Conservation (phyloP, 2,113 vertebrate species). For the Isichthys henryi region DNA sequence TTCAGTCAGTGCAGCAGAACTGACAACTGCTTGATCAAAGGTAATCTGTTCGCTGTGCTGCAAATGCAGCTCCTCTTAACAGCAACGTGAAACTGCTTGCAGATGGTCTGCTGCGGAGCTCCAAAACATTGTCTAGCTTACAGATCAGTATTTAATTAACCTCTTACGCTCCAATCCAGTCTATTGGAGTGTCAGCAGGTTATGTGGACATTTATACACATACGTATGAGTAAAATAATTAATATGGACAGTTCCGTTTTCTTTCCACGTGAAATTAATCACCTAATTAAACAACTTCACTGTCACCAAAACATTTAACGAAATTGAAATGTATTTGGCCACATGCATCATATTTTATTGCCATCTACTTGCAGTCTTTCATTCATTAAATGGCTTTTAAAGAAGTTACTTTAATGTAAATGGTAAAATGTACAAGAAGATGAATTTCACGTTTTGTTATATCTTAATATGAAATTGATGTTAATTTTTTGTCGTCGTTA, state of each 20-base stretch:
- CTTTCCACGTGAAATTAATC: not conserved
- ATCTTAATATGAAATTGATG: not conserved
- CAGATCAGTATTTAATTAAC: conserved; percentile 5
- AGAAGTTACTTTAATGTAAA: not conserved
- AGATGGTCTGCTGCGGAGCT: not conserved
- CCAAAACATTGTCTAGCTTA: not conserved
- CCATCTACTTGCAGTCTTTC: not conserved
- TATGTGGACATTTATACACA: not conserved
- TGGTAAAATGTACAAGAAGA: not conserved
- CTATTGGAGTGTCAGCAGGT: not conserved
- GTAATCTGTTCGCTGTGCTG: not conserved
- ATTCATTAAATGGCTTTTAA: not conserved
- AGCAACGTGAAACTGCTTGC: not conserved
- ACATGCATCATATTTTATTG: not conserved
- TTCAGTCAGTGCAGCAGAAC: not conserved
- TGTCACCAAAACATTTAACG: not conserved
- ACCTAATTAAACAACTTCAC: not conserved
- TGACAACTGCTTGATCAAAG: not conserved
- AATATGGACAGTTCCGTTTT: not conserved
- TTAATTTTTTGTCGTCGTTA: not conserved
- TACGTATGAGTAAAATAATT: not conserved
- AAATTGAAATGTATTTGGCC: not conserved
- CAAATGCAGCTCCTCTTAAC: not conserved
- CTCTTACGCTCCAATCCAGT: not conserved
- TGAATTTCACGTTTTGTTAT: not conserved